phyloP scores from a whole-genome alignment of 1,140 invertebrate genomes.

The Apis cerana region DNA sequence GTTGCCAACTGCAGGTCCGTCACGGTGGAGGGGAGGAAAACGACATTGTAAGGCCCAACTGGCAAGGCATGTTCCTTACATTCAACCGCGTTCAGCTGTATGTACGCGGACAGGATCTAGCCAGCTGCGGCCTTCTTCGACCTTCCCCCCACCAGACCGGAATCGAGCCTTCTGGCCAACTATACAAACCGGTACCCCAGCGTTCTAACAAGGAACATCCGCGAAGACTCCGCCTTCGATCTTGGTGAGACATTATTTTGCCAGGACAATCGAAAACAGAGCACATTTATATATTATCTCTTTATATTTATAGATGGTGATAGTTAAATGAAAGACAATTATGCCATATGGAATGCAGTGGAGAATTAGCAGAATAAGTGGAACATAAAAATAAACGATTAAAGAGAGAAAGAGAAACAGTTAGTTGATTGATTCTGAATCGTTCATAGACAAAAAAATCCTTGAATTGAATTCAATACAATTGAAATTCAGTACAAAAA shows the following conservation, averaged over 20 bases:
- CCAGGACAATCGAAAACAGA: background rate
- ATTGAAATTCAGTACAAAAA: too few relatives aligned
- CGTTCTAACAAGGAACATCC: conserved; percentile 44
- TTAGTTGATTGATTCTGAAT: background rate
- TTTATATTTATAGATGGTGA: too few relatives aligned
- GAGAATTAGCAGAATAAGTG: background rate
- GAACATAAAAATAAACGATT: background rate
- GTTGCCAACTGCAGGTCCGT: conserved; percentile 57
- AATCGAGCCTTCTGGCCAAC: conserved; percentile 36
- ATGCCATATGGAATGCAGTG: background rate
- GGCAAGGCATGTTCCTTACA: conserved; percentile 49
- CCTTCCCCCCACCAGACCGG: conserved; percentile 63
- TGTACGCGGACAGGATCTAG: conserved; percentile 62
- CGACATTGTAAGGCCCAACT: conserved; percentile 46
- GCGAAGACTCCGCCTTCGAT: conserved; percentile 40
- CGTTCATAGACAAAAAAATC: background rate
- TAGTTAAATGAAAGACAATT: background rate
- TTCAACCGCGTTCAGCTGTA: conserved; percentile 51
- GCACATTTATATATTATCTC: background rate
- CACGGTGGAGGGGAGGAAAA: conserved; percentile 6
- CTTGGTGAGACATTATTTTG: conserved; percentile 18
- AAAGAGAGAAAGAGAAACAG: background rate
- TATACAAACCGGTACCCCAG: conserved; percentile 28
- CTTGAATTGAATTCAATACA: too few relatives aligned
- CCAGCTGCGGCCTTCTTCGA: conserved; percentile 72